phyloP scores from a whole-genome alignment of 53 echinoderm and acorn worm species.

The Antedon mediterranea region DNA sequence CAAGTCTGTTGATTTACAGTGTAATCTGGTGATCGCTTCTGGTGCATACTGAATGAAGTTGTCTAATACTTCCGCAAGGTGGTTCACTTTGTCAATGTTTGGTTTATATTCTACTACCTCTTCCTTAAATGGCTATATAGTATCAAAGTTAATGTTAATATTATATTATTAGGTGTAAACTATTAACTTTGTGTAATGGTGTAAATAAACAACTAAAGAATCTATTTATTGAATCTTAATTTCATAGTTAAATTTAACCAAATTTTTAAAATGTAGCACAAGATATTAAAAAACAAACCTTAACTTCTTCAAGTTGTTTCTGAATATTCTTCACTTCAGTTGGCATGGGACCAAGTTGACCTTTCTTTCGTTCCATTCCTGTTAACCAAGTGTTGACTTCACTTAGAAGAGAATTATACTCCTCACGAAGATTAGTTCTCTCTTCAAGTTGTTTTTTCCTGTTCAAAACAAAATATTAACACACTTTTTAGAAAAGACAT shows the following conservation, averaged over 20 bases:
- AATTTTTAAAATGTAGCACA: background rate
- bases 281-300: conserved; percentile 30
- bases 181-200: too few relatives aligned
- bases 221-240: too few relatives aligned
- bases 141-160: too few relatives aligned
- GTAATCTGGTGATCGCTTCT: conserved; percentile 40
- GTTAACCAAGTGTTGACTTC: conserved; percentile 88
- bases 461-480: background rate
- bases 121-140: conserved; percentile 58
- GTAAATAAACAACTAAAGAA: too few relatives aligned
- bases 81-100: conserved; percentile 63
- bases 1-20: conserved; percentile 66
- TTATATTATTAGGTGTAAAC: too few relatives aligned
- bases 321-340: conserved; percentile 76
- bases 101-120: conserved; percentile 89
- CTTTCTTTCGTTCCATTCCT: conserved; percentile 44
- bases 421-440: conserved; percentile 52
- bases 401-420: conserved; percentile 70
- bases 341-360: conserved; percentile 63
- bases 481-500: too few relatives aligned
- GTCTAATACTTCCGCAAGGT: conserved; percentile 72
- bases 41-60: conserved; percentile 54
- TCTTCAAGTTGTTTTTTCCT: conserved; percentile 87
- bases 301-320: conserved; percentile 76
- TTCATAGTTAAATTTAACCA: background rate